Conservation (phyloP, 2,888 invertebrate species). For the Eumacrocentrus americanus region DNA sequence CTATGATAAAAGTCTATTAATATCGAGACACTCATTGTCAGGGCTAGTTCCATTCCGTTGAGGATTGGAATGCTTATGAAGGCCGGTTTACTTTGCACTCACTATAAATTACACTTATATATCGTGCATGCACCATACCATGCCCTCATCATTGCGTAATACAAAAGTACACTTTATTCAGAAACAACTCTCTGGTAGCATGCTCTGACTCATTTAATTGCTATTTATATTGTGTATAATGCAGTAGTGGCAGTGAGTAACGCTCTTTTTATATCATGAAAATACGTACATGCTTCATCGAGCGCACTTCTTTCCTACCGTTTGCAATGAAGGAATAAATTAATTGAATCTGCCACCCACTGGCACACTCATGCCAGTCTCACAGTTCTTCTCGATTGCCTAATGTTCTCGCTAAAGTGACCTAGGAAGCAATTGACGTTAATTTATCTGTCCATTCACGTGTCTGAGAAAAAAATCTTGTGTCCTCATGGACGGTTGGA, state of each 20-base stretch:
- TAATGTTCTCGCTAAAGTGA: not conserved
- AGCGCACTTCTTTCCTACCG: not conserved
- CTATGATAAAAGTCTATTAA: not conserved
- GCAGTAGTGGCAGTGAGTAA: constrained; percentile 6
- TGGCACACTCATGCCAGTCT: not conserved
- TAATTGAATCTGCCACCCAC: constrained; percentile 1
- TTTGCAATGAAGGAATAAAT: constrained; percentile 6
- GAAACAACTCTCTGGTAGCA: constrained; percentile 2
- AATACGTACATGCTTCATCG: not conserved
- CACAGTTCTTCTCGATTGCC: not conserved
- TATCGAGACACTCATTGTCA: not conserved
- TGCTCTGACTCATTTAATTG: constrained; percentile 14
- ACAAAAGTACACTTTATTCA: constrained; percentile 8
- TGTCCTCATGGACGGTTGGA: not conserved
- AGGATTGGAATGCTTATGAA: constrained; percentile 29
- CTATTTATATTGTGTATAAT: constrained; percentile 5
- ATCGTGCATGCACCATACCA: constrained; percentile 3
- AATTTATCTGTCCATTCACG: constrained; percentile 24
- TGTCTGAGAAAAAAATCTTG: not conserved
- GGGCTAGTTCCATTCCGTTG: constrained; percentile 15
- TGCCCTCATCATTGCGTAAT: constrained; percentile 18
- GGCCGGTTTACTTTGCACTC: constrained; percentile 30
- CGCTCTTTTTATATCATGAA: not conserved
- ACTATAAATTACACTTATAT: constrained; percentile 22
- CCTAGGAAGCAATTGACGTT: constrained; percentile 31